phyloP scores from a whole-genome alignment of 2,888 invertebrate genomes.

The Nymphalis c-album region DNA sequence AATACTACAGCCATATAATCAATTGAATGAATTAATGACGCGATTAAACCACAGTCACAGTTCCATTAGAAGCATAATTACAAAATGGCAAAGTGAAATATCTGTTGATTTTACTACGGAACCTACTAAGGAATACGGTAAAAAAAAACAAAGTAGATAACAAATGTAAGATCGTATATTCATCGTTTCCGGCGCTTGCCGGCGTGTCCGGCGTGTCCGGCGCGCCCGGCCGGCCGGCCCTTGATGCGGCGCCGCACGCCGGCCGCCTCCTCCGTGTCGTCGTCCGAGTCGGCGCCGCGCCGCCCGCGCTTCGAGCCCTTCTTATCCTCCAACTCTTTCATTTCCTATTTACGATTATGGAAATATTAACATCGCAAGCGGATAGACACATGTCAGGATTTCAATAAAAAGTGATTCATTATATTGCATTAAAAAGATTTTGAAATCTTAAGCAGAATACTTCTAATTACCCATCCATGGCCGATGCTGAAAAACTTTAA shows the following conservation, averaged over 20 bases:
- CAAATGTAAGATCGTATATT: constrained; percentile 43
- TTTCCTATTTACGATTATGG: constrained; percentile 78
- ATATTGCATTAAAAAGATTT: too few relatives aligned
- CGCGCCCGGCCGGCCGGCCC: constrained; percentile 64
- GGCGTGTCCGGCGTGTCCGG: constrained; percentile 57
- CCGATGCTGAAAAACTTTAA: too few relatives aligned
- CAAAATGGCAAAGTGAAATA: too few relatives aligned
- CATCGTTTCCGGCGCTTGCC: constrained; percentile 67
- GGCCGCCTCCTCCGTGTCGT: constrained; percentile 90
- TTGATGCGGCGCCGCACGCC: constrained; percentile 91
- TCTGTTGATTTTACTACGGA: too few relatives aligned
- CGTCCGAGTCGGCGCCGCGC: constrained; percentile 83
- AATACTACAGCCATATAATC: too few relatives aligned
- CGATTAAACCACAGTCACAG: too few relatives aligned
- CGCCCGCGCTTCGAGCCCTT: constrained; percentile 82
- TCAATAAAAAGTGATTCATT: too few relatives aligned
- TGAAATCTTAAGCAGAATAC: too few relatives aligned
- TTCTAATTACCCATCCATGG: too few relatives aligned
- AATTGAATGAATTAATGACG: too few relatives aligned
- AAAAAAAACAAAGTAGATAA: constrained; percentile 12
- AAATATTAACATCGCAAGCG: background rate
- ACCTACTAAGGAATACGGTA: background rate
- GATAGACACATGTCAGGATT: too few relatives aligned
- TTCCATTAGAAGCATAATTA: too few relatives aligned
- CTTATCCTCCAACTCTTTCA: constrained; percentile 88